These are phyloP conservation scores for Drymonia ruficornis DNA, from an alignment of 2,888 invertebrate genomes.

Conservation along the genomic window DNA sequence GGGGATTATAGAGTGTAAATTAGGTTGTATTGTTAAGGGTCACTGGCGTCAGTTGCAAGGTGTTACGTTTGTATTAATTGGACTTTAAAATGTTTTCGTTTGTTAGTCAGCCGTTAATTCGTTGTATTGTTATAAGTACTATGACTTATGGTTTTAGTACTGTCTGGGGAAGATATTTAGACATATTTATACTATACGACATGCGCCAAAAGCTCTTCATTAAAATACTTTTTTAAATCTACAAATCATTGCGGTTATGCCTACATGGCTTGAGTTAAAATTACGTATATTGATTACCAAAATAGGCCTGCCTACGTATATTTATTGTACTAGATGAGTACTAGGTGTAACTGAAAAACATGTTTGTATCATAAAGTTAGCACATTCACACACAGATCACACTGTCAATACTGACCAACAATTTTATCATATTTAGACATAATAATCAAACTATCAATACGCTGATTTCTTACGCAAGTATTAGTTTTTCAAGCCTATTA, in stretches of 20 bases:
- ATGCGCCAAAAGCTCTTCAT: too few relatives aligned
- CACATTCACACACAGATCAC: background rate
- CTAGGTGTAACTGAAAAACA: too few relatives aligned
- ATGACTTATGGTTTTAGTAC: too few relatives aligned
- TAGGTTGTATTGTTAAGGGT: conserved; percentile 28
- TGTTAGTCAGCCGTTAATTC: conserved; percentile 61
- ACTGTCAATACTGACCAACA: background rate
- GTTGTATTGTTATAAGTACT: conserved; percentile 28
- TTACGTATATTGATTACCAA: too few relatives aligned
- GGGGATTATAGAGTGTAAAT: conserved; percentile 27
- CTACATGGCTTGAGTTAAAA: too few relatives aligned
- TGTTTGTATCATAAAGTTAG: background rate
- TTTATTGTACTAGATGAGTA: too few relatives aligned
- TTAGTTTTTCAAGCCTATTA: background rate
- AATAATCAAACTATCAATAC: conserved; percentile 2
- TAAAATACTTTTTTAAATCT: too few relatives aligned
- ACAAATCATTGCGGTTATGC: too few relatives aligned
- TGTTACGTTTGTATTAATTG: conserved; percentile 72
- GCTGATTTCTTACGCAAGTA: background rate
- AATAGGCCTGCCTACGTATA: too few relatives aligned
- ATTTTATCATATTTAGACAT: background rate
- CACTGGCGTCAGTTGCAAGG: conserved; percentile 52
- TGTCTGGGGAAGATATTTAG: too few relatives aligned
- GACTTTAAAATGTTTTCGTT: conserved; percentile 69
- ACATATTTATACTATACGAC: too few relatives aligned